Evolutionary conservation across 2,797 vertebrate species (phyloP).

Genomic region (Setipinna tenuifilis): DNA sequence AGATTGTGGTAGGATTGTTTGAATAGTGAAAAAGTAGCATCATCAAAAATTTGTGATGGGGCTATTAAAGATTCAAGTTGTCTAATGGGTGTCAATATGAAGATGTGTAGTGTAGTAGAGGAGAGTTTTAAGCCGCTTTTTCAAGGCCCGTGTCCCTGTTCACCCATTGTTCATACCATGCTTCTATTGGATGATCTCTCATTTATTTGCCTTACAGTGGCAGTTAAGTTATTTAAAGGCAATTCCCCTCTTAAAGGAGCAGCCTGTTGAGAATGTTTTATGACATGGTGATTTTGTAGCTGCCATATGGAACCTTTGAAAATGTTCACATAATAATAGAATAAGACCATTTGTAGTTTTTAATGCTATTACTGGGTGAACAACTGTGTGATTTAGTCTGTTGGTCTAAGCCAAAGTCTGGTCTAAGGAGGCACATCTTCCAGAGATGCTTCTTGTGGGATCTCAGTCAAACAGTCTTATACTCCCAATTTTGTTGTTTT

Average conservation of each 20-base stretch:
- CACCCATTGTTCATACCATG: background rate
- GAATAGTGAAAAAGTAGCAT: conserved; percentile 18
- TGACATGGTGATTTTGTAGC: background rate
- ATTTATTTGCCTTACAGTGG: conserved; percentile 6
- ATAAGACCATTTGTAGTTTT: background rate
- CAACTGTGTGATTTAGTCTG: background rate
- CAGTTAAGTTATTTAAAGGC: background rate
- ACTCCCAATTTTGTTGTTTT: background rate
- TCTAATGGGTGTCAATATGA: background rate
- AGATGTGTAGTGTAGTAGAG: background rate
- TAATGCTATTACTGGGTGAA: background rate
- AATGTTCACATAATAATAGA: background rate
- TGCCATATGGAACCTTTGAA: background rate
- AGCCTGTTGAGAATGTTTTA: conserved; percentile 8
- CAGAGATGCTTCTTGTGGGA: background rate
- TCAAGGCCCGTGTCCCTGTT: background rate
- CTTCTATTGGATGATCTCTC: background rate
- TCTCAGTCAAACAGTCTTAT: background rate
- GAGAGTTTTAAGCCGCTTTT: background rate
- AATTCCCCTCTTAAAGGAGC: background rate
- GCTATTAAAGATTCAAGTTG: background rate
- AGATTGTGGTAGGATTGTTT: conserved; percentile 34
- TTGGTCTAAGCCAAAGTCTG: too few relatives aligned
- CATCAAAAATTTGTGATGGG: background rate
- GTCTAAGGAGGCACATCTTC: too few relatives aligned